Evolutionary conservation across 1,140 invertebrate species (phyloP).

Genomic region (Caenorhabditis brenneri): DNA sequence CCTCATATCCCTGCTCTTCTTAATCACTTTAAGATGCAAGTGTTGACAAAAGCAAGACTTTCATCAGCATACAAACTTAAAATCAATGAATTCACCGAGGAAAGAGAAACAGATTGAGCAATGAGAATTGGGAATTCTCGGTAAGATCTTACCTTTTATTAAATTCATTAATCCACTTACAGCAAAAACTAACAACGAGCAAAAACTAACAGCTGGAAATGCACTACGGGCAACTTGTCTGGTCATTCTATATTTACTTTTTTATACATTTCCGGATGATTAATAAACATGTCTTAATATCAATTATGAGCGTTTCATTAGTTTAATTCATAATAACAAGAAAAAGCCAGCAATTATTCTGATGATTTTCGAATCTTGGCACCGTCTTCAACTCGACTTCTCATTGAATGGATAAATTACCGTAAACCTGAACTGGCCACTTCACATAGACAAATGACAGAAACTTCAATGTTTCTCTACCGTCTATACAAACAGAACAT

Average conservation of each 20-base stretch:
- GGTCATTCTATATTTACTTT: not conserved
- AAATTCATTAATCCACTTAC: not conserved
- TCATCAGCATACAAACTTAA: conserved; percentile 78
- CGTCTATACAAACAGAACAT: too few species aligned
- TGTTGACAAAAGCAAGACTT: conserved; percentile 91
- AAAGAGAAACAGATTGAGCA: conserved; percentile 88
- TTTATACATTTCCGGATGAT: not conserved
- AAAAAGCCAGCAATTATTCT: not conserved
- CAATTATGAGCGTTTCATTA: too few species aligned
- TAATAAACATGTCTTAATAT: not conserved
- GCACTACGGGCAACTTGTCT: conserved; percentile 73
- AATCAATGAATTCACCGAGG: conserved; percentile 78
- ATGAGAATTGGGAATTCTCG: conserved; percentile 87
- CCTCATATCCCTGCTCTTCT: conserved; percentile 86
- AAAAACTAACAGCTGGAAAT: conserved; percentile 83
- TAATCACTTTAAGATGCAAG: conserved; percentile 92
- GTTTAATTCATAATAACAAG: too few species aligned
- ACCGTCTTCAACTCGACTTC: not conserved
- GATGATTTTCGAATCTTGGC: not conserved
- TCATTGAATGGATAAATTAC: too few species aligned
- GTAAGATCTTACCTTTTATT: not conserved
- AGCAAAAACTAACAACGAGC: conserved; percentile 79
- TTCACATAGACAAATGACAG: too few species aligned
- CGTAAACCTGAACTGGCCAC: too few species aligned
- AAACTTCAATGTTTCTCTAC: too few species aligned